These are phyloP conservation scores for Oncorhynchus kisutch DNA, from an alignment of 2,113 vertebrate genomes.

Conservation along the genomic window DNA sequence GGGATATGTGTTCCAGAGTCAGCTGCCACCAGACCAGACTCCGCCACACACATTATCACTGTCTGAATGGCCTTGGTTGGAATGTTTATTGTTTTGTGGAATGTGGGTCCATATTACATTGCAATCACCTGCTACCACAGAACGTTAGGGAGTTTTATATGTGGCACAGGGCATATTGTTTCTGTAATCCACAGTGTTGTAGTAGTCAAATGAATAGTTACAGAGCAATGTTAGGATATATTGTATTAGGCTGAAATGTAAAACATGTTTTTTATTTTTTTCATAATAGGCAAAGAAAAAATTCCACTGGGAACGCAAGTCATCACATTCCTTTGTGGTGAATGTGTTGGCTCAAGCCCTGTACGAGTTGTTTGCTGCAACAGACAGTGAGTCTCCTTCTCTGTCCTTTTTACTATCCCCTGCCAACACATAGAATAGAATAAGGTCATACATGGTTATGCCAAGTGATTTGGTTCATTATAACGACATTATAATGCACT, in stretches of 20 bases:
- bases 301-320: conserved; percentile 94
- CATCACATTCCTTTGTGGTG: conserved; percentile 95
- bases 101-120: not conserved
- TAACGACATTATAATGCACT: not conserved
- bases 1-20: too few species aligned
- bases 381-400: conserved; percentile 80
- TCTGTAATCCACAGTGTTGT: not conserved
- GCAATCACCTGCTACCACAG: not conserved
- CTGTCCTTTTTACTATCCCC: too few species aligned
- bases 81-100: not conserved
- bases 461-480: not conserved
- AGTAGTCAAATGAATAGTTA: not conserved
- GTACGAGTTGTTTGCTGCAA: conserved; percentile 92
- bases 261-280: conserved; percentile 12
- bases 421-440: not conserved
- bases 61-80: not conserved
- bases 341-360: conserved; percentile 95
- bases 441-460: not conserved
- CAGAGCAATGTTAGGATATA: not conserved
- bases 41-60: conserved; percentile 4
- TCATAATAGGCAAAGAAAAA: conserved; percentile 87
- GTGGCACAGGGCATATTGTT: not conserved
- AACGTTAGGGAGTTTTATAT: not conserved
- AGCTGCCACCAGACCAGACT: too few species aligned
- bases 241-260: not conserved